These are phyloP conservation scores for Cololabis saira DNA, from an alignment of 2,113 vertebrate species.

Conservation along the genomic window DNA sequence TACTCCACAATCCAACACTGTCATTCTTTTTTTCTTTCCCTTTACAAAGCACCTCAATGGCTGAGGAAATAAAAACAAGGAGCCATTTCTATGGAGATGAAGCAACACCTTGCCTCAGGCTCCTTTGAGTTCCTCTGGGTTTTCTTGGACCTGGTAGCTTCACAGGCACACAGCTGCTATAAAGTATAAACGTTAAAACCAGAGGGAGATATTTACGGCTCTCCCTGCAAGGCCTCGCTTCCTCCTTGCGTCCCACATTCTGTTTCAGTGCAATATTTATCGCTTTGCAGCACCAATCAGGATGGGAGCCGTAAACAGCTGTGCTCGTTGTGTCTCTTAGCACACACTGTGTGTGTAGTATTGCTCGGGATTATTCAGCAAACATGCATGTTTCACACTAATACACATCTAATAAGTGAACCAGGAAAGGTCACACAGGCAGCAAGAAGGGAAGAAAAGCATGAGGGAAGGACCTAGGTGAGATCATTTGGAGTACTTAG, in stretches of 20 bases:
- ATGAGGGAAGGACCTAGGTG: conserved; percentile 2
- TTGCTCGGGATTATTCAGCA: conserved; percentile 17
- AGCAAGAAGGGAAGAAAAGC: neutral
- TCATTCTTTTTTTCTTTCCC: neutral
- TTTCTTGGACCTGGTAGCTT: conserved; percentile 46
- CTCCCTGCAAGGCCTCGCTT: conserved; percentile 60
- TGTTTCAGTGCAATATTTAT: conserved; percentile 63
- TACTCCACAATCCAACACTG: neutral
- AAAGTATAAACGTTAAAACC: conserved; percentile 65
- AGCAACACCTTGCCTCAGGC: conserved; percentile 36
- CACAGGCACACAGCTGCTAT: conserved; percentile 47
- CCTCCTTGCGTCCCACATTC: conserved; percentile 64
- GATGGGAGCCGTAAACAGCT: conserved; percentile 26
- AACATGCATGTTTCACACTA: conserved; percentile 2
- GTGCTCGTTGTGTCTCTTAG: conserved; percentile 26
- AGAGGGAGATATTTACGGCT: conserved; percentile 62
- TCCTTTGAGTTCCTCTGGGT: conserved; percentile 53
- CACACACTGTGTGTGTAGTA: conserved; percentile 2
- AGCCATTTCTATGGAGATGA: conserved; percentile 32
- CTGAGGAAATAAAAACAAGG: conserved; percentile 25
- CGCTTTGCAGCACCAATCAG: conserved; percentile 32
- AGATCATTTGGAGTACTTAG: neutral
- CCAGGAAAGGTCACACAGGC: conserved; percentile 15
- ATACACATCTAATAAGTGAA: conserved; percentile 25
- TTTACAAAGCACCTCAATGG: conserved; percentile 30